Base-by-base conservation (phyloP, 1,140 invertebrate species). In the Solenopsis invicta region DNA sequence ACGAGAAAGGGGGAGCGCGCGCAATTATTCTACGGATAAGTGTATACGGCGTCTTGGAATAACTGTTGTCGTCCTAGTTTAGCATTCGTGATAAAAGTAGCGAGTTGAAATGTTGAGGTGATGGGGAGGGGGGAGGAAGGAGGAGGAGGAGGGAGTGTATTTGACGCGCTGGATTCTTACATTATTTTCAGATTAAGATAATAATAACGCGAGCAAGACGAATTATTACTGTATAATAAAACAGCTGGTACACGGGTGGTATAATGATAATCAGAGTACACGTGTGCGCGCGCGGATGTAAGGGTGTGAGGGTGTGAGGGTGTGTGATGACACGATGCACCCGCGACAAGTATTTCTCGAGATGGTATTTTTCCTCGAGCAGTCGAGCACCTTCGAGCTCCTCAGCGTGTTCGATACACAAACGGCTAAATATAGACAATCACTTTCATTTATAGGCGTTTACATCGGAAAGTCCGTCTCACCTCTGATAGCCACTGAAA, bases 401-500 rank as follows among this genome's bases (percentile, higher is more conserved):
- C 52, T 41, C 29, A 10, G 5, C 29, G 56, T 24, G 56, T 24
- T 54, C 64, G 21, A 54, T 24, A 16, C 18, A 29, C 9, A 69
- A 56, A n/a, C 37, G n/a, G n/a, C 21, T 59, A 56, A 81, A 71
- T 81, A 69, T 69, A 71, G 64, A 54, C 54, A 41, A 56, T 81
- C 66, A 81, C 50, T 81, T 45, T 71, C 66, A 45, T 67, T 81
- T 59, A 77, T 77, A 59, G 34, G 12, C 50, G 13, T 29, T 41
- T 12, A 34, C 18, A 54, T 80, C 62, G 56, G 21, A 62, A 62
- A 77, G 48, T 54, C 48, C 21, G 62, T 54, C 34, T 69, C 64
- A 69, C 50, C 48, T 81, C 61, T 56, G n/a, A n/a, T n/a, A n/a
- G n/a, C n/a, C n/a, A n/a, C n/a, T n/a, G 34, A 81, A 71, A 81